Evolutionary conservation across 2,888 invertebrate species (phyloP).

Genomic region (Cerceris rybyensis): DNA sequence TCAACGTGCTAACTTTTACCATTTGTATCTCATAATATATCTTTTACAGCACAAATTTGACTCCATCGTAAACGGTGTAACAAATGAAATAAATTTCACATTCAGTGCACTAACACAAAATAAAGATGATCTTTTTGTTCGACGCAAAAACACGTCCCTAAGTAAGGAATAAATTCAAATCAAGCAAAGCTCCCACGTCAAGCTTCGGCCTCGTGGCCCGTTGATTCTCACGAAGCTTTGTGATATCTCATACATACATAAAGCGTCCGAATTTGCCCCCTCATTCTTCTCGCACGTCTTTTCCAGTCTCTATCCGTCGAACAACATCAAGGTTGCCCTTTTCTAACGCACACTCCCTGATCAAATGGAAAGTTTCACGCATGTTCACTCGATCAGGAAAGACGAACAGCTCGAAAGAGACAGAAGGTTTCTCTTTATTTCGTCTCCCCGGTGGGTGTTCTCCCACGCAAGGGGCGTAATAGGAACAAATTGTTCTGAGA

Average conservation of each 20-base stretch:
- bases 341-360: constrained; percentile 21
- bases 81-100: too few relatives aligned
- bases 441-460: constrained; percentile 18
- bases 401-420: constrained; percentile 10
- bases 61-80: too few relatives aligned
- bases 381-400: constrained; percentile 1
- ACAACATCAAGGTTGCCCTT: constrained; percentile 39
- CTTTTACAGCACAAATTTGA: too few relatives aligned
- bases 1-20: too few relatives aligned
- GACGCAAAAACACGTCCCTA: neutral
- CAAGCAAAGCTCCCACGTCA: neutral
- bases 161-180: neutral
- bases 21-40: too few relatives aligned
- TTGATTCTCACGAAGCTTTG: constrained; percentile 36
- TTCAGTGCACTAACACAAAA: too few relatives aligned
- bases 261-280: constrained; percentile 20
- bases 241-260: constrained; percentile 42
- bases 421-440: constrained; percentile 31
- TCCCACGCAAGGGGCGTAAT: constrained; percentile 53
- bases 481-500: constrained; percentile 69
- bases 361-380: constrained; percentile 48
- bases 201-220: neutral
- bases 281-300: constrained; percentile 24
- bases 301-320: constrained; percentile 35
- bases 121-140: too few relatives aligned